phyloP scores from a whole-genome alignment of 2,888 invertebrate genomes.

The Limenitis camilla region DNA sequence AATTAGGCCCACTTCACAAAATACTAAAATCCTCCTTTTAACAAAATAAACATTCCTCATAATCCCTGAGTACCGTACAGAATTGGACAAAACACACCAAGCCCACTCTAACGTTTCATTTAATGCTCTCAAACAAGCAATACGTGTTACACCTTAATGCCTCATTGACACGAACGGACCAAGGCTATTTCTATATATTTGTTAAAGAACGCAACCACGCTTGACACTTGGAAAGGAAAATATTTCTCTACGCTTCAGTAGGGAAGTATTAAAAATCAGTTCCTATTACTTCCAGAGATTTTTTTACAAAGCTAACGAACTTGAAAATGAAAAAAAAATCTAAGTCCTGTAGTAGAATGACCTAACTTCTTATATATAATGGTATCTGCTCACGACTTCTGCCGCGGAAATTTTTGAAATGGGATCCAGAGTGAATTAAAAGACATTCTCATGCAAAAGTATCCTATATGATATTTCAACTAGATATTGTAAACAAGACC shows the following conservation, averaged over 20 bases:
- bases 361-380: no score
- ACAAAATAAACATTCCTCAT: slow-evolving; percentile 7
- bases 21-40: background rate
- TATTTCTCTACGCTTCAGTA: background rate
- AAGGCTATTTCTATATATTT: slow-evolving; percentile 1
- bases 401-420: no score
- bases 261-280: no score
- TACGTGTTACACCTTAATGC: slow-evolving; percentile 56
- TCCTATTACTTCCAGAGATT: background rate
- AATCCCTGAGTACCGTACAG: slow-evolving; percentile 1
- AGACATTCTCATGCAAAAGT: no score
- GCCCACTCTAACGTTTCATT: slow-evolving; percentile 29
- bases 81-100: background rate
- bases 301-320: background rate
- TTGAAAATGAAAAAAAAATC: no score
- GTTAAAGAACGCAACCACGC: background rate
- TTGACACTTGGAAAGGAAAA: background rate
- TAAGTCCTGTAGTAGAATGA: no score
- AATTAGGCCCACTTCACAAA: no score
- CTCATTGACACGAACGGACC: slow-evolving; percentile 48
- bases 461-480: no score
- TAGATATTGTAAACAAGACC: no score
- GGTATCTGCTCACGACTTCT: no score
- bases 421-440: no score
- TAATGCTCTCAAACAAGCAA: slow-evolving; percentile 54